phyloP scores from a whole-genome alignment of 2,888 invertebrate species.

The Tenthredo scrophulariae region DNA sequence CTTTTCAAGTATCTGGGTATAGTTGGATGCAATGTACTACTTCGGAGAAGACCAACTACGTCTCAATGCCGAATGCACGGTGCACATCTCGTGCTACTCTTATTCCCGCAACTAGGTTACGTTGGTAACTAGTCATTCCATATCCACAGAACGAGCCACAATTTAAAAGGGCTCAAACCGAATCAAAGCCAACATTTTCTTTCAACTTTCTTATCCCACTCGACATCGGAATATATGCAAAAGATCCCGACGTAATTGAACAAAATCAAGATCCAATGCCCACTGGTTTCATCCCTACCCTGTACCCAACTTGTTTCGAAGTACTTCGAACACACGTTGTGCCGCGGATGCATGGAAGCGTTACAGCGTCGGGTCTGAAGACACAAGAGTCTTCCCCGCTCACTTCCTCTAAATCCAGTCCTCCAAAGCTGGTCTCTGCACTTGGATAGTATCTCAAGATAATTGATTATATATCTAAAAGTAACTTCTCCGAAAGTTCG shows the following conservation, averaged over 20 bases:
- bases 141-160: neutral
- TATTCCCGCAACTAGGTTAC: neutral
- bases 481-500: neutral
- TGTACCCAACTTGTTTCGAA: neutral
- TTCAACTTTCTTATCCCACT: neutral
- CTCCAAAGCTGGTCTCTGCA: neutral
- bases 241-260: neutral
- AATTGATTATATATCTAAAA: constrained; percentile 7
- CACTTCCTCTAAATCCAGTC: no score
- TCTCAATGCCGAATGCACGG: constrained; percentile 14
- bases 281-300: neutral
- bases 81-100: no score
- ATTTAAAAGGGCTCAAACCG: neutral
- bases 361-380: neutral
- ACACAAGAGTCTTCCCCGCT: no score
- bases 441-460: neutral
- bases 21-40: neutral
- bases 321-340: neutral
- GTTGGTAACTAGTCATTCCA: neutral
- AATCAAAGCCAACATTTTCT: neutral
- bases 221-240: neutral
- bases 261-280: neutral
- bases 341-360: neutral
- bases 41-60: neutral
- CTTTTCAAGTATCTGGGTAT: neutral